phyloP scores from a whole-genome alignment of 2,797 vertebrate genomes.

The Allochrocebus solatus region DNA sequence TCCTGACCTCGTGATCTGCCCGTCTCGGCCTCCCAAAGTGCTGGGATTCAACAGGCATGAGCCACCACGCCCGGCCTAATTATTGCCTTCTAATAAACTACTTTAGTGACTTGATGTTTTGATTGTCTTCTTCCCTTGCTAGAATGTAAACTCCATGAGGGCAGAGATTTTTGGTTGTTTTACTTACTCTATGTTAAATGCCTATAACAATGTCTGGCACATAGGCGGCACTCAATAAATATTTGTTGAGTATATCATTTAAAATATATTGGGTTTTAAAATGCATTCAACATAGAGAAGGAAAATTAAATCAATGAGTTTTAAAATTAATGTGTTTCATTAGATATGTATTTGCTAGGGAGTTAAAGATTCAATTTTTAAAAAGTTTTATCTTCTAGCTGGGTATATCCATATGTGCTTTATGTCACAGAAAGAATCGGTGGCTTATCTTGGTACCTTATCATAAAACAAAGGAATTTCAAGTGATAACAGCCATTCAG shows the following conservation, averaged over 20 bases:
- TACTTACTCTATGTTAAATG: neutral
- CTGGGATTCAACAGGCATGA: no score
- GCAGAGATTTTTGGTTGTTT: neutral
- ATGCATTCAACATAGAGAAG: neutral
- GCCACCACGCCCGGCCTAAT: no score
- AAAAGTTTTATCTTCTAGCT: neutral
- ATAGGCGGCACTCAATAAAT: neutral
- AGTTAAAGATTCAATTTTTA: conserved; percentile 2
- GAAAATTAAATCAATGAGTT: neutral
- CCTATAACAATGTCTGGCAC: neutral
- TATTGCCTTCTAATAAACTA: neutral
- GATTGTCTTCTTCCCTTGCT: neutral
- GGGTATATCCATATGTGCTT: neutral
- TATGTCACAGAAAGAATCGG: neutral
- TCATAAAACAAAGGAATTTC: conserved; percentile 3
- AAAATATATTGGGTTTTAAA: neutral
- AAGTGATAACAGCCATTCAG: conserved; percentile 64
- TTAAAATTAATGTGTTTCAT: conserved; percentile 18
- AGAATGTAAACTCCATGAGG: neutral
- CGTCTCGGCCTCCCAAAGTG: no score
- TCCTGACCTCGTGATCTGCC: no score
- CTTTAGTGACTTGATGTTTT: neutral
- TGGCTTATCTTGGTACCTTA: neutral
- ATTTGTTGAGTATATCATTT: neutral
- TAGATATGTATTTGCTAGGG: neutral